Base-by-base conservation (phyloP, 2,113 vertebrate species). In the Pollachius pollachius region DNA sequence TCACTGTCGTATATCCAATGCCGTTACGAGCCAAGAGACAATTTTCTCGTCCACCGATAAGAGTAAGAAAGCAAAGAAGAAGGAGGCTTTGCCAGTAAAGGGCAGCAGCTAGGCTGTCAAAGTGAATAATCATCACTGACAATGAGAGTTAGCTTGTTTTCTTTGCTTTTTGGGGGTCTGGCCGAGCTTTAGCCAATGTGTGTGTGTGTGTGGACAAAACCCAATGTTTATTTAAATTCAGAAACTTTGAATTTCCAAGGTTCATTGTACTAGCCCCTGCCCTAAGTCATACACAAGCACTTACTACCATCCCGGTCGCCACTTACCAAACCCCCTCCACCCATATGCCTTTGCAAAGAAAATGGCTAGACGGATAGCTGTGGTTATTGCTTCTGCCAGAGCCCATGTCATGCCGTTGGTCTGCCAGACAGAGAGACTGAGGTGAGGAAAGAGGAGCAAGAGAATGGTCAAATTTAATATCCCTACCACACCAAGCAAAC, bases 91-190 rank as follows among this genome's bases (percentile, higher is more conserved):
- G 41, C 41, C 41, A 9, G 41, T 48, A 48, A 48, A 48, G 77
- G 73, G 76, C 79, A 83, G 64, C 52, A n/a, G 70, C 73, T 73
- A 80, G 73, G 69, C 75, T 80, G 83, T 79, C 81, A 79, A 41
- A 87, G 77, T 73, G 76, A 71, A 82, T 79, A 65, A 68, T 56
- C 67, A 48, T 80, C 70, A 74, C 30, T 68, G 25, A 59, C 17
- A 19, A 3, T 57, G 37, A 12, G 52, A 62, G 66, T 59, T 61
- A 34, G 68, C 70, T 63, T 48, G 41, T 48, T 48, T 17, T n/a
- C 54, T 13, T 30, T 60, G 76, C 69, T 69, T 60, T 62, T 72
- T 52, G 16, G 16, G 19, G 19, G 15, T 73, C 12, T 48, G 61
- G 68, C 69, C 69, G 74, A 68, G 63, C 60, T 68, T 72, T 61